A percentile compares a stretch with the other conserved stretches of the same genome.
Conservation (phyloP, 2,888 invertebrate species). For the Athripsodes cinereus region DNA sequence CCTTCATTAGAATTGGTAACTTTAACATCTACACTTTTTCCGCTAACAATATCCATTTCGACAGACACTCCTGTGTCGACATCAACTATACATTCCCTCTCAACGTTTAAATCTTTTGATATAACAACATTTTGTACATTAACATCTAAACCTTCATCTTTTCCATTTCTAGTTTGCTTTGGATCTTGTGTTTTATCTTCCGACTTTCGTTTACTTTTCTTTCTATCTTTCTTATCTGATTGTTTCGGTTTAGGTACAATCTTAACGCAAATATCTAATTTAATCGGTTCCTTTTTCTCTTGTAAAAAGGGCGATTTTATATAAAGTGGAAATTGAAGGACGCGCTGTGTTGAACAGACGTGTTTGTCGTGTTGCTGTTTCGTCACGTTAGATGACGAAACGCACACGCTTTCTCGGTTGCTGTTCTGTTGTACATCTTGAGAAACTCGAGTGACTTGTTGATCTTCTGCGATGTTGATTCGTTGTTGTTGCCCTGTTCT, state of each 20-base stretch:
- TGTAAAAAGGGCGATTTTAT: constrained; percentile 56
- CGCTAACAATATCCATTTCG: background rate
- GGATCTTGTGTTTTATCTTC: constrained; percentile 6
- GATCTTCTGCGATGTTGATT: constrained; percentile 26
- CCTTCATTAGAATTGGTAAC: constrained; percentile 2
- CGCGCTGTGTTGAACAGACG: constrained; percentile 35
- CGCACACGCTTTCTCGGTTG: constrained; percentile 52
- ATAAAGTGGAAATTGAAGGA: constrained; percentile 47
- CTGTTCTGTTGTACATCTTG: constrained; percentile 22
- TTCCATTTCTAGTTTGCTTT: background rate
- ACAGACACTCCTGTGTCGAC: background rate
- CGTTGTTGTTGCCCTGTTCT: constrained; percentile 47
- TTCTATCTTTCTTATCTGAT: constrained; percentile 32
- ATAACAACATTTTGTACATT: background rate
- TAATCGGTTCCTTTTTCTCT: constrained; percentile 64
- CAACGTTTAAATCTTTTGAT: no score
- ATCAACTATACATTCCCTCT: no score
- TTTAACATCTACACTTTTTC: constrained; percentile 6
- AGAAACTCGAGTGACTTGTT: constrained; percentile 9
- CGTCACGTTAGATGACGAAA: constrained; percentile 50
- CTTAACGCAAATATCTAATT: constrained; percentile 73
- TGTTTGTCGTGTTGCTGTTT: constrained; percentile 45
- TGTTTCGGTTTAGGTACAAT: constrained; percentile 56
- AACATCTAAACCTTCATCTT: background rate
- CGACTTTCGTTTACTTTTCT: constrained; percentile 11